Percentiles rank a stretch among this genome's conserved stretches.
Evolutionary conservation across 64 coral and sea anemone species (phyloP).

Genomic region (Porites australiensis): DNA sequence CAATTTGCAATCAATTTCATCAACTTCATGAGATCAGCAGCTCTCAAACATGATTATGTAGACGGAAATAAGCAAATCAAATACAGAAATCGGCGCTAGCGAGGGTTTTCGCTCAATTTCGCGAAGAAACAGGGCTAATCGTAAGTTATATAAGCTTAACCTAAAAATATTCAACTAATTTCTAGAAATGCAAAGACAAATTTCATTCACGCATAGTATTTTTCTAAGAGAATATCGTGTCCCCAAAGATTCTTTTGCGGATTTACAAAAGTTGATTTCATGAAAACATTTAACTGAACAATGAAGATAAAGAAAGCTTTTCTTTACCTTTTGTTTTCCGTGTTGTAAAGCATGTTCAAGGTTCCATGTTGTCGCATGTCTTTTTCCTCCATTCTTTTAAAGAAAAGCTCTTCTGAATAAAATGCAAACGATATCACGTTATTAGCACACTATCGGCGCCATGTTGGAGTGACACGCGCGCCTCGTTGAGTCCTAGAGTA

Average conservation of each 20-base stretch:
- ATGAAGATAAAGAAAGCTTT: not conserved
- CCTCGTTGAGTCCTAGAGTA: not conserved
- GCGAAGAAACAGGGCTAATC: too few relatives aligned
- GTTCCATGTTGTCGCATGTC: slow-evolving; percentile 29
- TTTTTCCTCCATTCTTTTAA: slow-evolving; percentile 30
- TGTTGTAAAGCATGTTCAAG: not conserved
- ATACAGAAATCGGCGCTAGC: too few relatives aligned
- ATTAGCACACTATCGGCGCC: slow-evolving; percentile 33
- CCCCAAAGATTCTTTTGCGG: not conserved
- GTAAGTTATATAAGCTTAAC: too few relatives aligned
- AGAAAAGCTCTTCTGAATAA: slow-evolving; percentile 22
- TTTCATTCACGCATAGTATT: slow-evolving; percentile 18
- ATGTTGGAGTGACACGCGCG: not conserved
- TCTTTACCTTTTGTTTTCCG: not conserved
- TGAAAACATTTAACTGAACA: not conserved
- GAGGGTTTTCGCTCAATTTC: too few relatives aligned
- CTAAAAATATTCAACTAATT: not conserved
- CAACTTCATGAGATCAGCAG: too few relatives aligned
- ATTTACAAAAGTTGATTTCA: not conserved
- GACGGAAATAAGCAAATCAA: too few relatives aligned
- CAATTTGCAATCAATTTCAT: too few relatives aligned
- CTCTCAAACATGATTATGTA: too few relatives aligned
- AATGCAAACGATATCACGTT: slow-evolving; percentile 44
- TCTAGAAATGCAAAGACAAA: slow-evolving; percentile 1
- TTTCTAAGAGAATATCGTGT: not conserved